Evolutionary conservation across 2,797 vertebrate genomes (phyloP), one percentile per base, ranked within the genome.

Genomic region (Erpetoichthys calabaricus): DNA sequence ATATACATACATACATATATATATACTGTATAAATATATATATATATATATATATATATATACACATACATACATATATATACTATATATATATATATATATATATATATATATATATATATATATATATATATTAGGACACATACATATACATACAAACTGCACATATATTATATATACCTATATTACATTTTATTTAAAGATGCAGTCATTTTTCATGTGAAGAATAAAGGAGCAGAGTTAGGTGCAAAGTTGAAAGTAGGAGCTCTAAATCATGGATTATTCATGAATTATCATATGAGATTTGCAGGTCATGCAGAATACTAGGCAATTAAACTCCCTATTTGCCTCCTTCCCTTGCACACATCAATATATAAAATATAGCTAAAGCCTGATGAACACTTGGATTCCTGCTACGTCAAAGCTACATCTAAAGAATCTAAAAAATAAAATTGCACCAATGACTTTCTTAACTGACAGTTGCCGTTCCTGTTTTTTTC

Each of bases 241-340:
- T 25, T 25, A n/a, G 56, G 45, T 58, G 2, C 45, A 64, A 57
- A 64, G 56, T 4, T 47, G 63, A 60, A 41, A 9, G 45, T 61
- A 55, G 60, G 64, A 53, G 5, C 62, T 5, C 3, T 50, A 63
- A 60, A 57, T 25, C 2, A 45, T 55, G 4, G 45, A 62, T 52
- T 63, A 61, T 51, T 5, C 50, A 51, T 51, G 4, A 47, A 45
- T 60, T 44, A 4, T 6, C 42, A 8, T 41, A 4, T 44, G 42
- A 56, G 59, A 60, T 54, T 25, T 44, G 5, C 45, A 41, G 45
- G 49, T n/a, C 41, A 44, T n/a, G 8, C 10, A 10, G 56, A 42
- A 51, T 47, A 41, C 41, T 44, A 8, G 42, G 42, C 42, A 45
- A 55, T 55, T 49, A 47, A 59, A 45, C 53, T 3, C 47, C 8